Evolutionary conservation across 2,888 invertebrate genomes (phyloP).

Genomic region (Megamerina dolium): DNA sequence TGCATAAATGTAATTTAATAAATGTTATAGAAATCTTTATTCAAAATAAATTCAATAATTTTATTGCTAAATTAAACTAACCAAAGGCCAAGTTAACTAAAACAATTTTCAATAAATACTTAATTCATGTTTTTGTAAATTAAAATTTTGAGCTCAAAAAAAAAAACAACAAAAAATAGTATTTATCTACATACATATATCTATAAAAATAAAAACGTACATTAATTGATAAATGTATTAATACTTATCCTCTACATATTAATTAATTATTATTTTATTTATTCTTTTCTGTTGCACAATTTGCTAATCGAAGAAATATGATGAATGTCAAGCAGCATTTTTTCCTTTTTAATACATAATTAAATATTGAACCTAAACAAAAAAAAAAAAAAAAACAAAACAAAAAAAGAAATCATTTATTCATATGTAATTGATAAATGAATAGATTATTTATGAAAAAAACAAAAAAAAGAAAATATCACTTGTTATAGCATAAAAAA

Average conservation of each 20-base stretch:
- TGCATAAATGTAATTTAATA: too few relatives aligned
- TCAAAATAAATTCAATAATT: conserved; percentile 15
- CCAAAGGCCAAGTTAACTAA: conserved; percentile 52
- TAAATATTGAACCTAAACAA: too few relatives aligned
- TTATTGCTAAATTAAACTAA: conserved; percentile 48
- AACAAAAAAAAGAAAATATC: too few relatives aligned
- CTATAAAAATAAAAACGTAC: background rate
- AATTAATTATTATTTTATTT: too few relatives aligned
- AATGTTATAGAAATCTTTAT: conserved; percentile 13
- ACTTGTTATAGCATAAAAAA: too few relatives aligned
- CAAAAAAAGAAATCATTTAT: too few relatives aligned
- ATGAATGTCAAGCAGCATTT: too few relatives aligned
- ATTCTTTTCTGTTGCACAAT: too few relatives aligned
- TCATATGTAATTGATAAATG: too few relatives aligned
- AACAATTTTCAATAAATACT: conserved; percentile 23
- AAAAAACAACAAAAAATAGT: conserved; percentile 1
- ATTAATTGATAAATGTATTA: background rate
- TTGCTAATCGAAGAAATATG: conserved; percentile 26
- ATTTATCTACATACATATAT: background rate
- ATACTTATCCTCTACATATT: background rate
- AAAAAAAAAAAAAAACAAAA: too few relatives aligned
- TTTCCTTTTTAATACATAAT: too few relatives aligned
- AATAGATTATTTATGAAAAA: too few relatives aligned
- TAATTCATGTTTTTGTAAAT: conserved; percentile 23
- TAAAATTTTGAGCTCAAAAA: conserved; percentile 13